These are phyloP conservation scores for Gymnocypris eckloni DNA, from an alignment of 2,797 vertebrate species.

Conservation along the genomic window DNA sequence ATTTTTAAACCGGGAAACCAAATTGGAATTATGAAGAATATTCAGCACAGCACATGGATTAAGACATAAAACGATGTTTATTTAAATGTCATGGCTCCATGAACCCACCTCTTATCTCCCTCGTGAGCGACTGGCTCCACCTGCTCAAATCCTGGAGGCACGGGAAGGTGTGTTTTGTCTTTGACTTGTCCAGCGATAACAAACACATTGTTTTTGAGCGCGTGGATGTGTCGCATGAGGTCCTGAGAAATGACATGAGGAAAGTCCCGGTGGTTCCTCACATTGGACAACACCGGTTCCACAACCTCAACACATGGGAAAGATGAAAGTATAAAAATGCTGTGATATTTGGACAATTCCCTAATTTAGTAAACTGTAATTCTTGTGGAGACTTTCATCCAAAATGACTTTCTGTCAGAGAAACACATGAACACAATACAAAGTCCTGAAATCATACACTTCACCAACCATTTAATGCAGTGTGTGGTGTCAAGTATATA, in stretches of 20 bases:
- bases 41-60: background rate
- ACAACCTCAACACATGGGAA: slow-evolving; percentile 77
- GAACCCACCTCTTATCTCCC: slow-evolving; percentile 76
- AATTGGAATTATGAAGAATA: background rate
- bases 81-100: background rate
- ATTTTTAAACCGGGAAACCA: background rate
- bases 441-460: background rate
- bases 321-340: slow-evolving; percentile 67
- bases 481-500: background rate
- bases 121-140: slow-evolving; percentile 74
- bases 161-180: slow-evolving; percentile 88
- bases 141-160: slow-evolving; percentile 80
- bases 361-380: background rate
- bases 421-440: background rate
- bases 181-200: slow-evolving; percentile 82
- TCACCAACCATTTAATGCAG: background rate
- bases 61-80: background rate
- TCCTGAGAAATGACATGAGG: slow-evolving; percentile 86
- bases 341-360: background rate
- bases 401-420: background rate
- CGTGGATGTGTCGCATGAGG: slow-evolving; percentile 78
- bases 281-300: slow-evolving; percentile 83
- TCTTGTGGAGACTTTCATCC: background rate
- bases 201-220: slow-evolving; percentile 79
- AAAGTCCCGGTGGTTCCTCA: slow-evolving; percentile 84